phyloP scores from a whole-genome alignment of 2,888 invertebrate species.

The Apodemia duryi region DNA sequence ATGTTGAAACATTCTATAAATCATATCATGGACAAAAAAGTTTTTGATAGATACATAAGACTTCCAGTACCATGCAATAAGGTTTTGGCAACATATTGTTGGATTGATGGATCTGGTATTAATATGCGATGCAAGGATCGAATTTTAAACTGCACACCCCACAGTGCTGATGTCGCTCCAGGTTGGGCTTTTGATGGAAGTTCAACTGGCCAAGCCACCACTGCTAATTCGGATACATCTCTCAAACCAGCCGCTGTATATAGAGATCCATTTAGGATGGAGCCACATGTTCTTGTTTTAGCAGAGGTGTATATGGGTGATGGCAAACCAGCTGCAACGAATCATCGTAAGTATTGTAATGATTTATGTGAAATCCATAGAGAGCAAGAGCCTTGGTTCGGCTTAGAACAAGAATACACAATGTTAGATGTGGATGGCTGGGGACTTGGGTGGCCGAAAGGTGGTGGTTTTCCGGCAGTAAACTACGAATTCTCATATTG shows the following conservation, averaged over 20 bases:
- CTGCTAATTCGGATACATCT: slow-evolving; percentile 91
- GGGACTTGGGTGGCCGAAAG: slow-evolving; percentile 95
- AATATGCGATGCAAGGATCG: slow-evolving; percentile 84
- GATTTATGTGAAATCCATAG: slow-evolving; percentile 84
- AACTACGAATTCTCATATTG: slow-evolving; percentile 95
- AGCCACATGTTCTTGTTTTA: slow-evolving; percentile 91
- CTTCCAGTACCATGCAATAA: slow-evolving; percentile 80
- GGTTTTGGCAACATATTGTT: slow-evolving; percentile 84
- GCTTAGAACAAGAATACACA: slow-evolving; percentile 95
- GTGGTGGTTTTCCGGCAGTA: slow-evolving; percentile 91
- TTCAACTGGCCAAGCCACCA: slow-evolving; percentile 91
- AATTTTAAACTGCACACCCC: slow-evolving; percentile 82
- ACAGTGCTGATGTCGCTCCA: slow-evolving; percentile 77
- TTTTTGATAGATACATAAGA: slow-evolving; percentile 74
- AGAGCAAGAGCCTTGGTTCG: slow-evolving; percentile 91
- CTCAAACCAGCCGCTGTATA: slow-evolving; percentile 93
- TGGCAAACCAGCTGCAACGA: slow-evolving; percentile 84
- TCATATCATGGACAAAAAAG: slow-evolving; percentile 66
- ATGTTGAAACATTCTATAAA: slow-evolving; percentile 61
- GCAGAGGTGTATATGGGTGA: slow-evolving; percentile 89
- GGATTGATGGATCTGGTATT: slow-evolving; percentile 90
- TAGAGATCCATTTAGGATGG: slow-evolving; percentile 92
- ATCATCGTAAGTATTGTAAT: slow-evolving; percentile 84
- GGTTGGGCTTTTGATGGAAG: slow-evolving; percentile 96
- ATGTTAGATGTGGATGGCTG: slow-evolving; percentile 92